Evolutionary conservation across 2,888 invertebrate species (phyloP), one percentile per base, ranked within the genome.

Genomic region (Hemithea aestivaria): DNA sequence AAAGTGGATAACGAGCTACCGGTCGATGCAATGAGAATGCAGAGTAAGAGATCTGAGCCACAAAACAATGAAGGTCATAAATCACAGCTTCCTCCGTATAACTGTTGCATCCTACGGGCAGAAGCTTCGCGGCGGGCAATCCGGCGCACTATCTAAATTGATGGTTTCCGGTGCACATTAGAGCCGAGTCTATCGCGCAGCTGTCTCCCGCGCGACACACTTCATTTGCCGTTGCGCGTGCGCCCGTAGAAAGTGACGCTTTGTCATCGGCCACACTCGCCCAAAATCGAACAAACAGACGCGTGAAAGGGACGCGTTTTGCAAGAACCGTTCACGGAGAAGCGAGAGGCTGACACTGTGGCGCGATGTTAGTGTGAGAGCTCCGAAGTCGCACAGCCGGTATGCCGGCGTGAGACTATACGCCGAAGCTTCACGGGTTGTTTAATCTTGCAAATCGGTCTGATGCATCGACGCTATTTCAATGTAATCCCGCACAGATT

Each of bases 41-140:
- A 51, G 53, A 56, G 61, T 56, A 66, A 65, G 68, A 68, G 66
- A 70, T 69, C 69, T 65, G 61, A 63, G 62, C 66, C 67, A 73
- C 80, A 76, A 83, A 83, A 84, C 85, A 85, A 84, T 84, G 75
- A 77, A 80, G 68, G 71, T 71, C 78, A 72, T 87, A 87, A 87
- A 87, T 84, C 85, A 81, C 73, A 47, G 80, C 65, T 82, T 85
- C 84, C 85, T 82, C 70, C 66, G 62, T 71, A 60, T 72, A 80
- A 80, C 79, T 73, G 82, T 74, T 67, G 73, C 83, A 77, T 84
- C 84, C 84, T 79, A 78, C 77, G 63, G 60, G 67, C 68, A 71
- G 73, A 62, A 77, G 76, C 75, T 75, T 72, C 73, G 78, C 73
- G 72, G 77, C 67, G 74, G 46, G 78, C 83, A 74, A 84, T 80